Conservation (phyloP, 2,113 vertebrate species). For the Myrmecophaga tridactyla region DNA sequence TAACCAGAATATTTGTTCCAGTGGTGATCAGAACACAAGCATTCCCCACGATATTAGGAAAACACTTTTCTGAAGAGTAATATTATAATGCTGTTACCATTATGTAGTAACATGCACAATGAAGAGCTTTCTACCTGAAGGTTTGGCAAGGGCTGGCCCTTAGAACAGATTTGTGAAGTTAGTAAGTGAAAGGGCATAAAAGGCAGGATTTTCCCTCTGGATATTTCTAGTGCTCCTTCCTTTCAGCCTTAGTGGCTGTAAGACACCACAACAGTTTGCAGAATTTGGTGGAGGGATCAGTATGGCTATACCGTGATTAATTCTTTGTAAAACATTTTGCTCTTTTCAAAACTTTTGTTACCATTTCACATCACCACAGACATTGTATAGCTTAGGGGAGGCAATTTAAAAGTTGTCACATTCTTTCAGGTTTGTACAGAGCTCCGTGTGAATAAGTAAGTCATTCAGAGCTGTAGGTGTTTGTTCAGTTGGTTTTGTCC, state of each 20-base stretch:
- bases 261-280: background rate
- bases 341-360: conserved; percentile 51
- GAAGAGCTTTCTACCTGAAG: background rate
- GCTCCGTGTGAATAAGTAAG: conserved; percentile 67
- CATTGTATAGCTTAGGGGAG: conserved; percentile 50
- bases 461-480: conserved; percentile 45
- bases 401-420: conserved; percentile 68
- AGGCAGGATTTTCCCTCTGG: background rate
- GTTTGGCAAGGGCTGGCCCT: background rate
- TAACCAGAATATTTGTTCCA: background rate
- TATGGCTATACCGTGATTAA: background rate
- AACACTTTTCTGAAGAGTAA: background rate
- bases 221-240: background rate
- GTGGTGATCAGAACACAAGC: background rate
- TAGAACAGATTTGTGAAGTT: background rate
- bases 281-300: background rate
- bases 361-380: conserved; percentile 1
- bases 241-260: background rate
- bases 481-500: conserved; percentile 50
- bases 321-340: conserved; percentile 40
- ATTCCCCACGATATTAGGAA: background rate
- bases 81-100: background rate
- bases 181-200: background rate
- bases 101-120: background rate
- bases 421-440: conserved; percentile 27